Base-by-base conservation (phyloP, 2,888 invertebrate genomes). In the Anoncus sp. region DNA sequence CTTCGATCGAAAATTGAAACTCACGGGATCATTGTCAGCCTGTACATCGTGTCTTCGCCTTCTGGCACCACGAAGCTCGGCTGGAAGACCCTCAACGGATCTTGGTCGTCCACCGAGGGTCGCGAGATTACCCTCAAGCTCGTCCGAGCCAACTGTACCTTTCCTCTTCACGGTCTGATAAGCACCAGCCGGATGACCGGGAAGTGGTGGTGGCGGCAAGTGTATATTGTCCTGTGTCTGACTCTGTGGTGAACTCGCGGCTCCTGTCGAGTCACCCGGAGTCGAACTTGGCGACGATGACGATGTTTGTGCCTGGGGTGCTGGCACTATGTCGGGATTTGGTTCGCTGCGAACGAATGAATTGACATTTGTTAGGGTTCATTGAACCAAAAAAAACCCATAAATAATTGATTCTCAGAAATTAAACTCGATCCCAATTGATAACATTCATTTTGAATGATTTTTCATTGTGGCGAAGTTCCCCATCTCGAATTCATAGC, bases 151-250 rank as follows among this genome's bases (percentile, higher is more conserved):
- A 45, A 92, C 92, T 47, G 92, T 92, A 89, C 95, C 95, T 92
- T 96, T 96, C 88, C 97, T 93, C 91, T 95, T 97, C 35, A 97
- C 97, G 2, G 97, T 97, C 85, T 96, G 96, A 91, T 97, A 97
- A 49, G 94, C 93, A 20, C 94, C 95, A 27, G 95, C 94, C 79
- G 96, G 95, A 45, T 96, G 96, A n/a, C 96, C 97, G 76, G 96
- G 95, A 77, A 96, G 96, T 79, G 97, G 97, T 63, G 97, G 97
- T 14, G 92, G 92, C 47, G 96, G 96, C 84, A 97, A 93, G 87
- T 97, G 95, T 70, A 97, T 94, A 87, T 92, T 93, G 83, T 92
- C 92, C 85, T 93, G 93, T 82, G 94, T 94, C 81, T 92, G 92
- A 57, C 92, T 88, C 82, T 86, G 82, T 66, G 94, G 93, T 70